Evolutionary conservation across 2,113 vertebrate species (phyloP).

Genomic region (Periophthalmodon schlosseri): DNA sequence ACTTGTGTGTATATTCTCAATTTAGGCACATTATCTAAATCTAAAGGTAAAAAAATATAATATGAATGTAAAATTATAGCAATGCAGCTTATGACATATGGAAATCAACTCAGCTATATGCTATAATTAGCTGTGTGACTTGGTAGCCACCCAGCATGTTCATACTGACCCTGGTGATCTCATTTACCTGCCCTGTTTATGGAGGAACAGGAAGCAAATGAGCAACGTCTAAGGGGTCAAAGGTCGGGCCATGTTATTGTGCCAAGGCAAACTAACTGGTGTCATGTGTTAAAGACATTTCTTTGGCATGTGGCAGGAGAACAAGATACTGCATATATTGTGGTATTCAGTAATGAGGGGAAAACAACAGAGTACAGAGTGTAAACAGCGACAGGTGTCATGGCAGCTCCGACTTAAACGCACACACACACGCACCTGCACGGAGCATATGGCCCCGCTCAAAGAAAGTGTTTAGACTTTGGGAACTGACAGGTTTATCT

Average conservation of each 20-base stretch:
- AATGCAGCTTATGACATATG: background rate
- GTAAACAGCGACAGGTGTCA: constrained; percentile 72
- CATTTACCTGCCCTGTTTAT: constrained; percentile 54
- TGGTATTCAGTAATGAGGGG: constrained; percentile 74
- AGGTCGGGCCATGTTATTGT: constrained; percentile 60
- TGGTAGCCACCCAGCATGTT: constrained; percentile 40
- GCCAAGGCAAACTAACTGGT: constrained; percentile 34
- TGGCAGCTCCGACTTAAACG: constrained; percentile 47
- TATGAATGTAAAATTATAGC: background rate
- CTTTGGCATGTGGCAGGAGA: constrained; percentile 24
- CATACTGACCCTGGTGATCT: constrained; percentile 54
- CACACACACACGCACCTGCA: constrained; percentile 33
- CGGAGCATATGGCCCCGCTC: constrained; percentile 60
- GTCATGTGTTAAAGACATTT: constrained; percentile 41
- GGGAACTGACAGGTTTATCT: constrained; percentile 46
- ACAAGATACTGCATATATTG: constrained; percentile 41
- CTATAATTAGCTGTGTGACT: constrained; percentile 46
- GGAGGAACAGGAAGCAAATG: constrained; percentile 62
- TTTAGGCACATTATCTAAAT: background rate
- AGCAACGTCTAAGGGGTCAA: constrained; percentile 51
- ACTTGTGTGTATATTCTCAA: background rate
- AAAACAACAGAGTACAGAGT: constrained; percentile 56
- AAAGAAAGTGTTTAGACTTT: constrained; percentile 53
- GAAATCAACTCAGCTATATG: background rate
- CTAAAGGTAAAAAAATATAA: background rate